Evolutionary conservation across 2,797 vertebrate species (phyloP), one percentile per base, ranked within the genome.

Genomic region (Vireo griseus): DNA sequence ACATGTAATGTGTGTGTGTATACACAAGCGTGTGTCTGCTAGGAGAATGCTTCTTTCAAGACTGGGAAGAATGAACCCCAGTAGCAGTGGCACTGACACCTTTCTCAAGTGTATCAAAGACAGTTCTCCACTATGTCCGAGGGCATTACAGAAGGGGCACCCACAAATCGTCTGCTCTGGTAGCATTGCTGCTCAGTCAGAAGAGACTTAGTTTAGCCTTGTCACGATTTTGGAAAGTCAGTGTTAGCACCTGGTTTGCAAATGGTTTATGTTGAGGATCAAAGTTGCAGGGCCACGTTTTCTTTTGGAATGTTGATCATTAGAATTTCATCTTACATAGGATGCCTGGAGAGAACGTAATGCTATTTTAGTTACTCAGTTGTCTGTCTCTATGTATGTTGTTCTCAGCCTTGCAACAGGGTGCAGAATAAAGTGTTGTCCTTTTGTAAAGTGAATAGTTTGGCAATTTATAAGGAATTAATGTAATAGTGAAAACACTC

Each of bases 111-210:
- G 4, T 45, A 10, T 25, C 22, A 16, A 9, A 25, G 71, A 1
- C 42, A 21, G 0, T 42, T 37, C 24, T n/a, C 16, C 1, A 0
- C 37, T 7, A 0, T 4, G 13, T 59, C 33, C 2, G 2, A 33
- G 44, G 51, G 16, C 2, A 0, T 20, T 40, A 7, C 22, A 35
- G 16, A 48, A 47, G 14, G 33, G 31, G 26, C 19, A 28, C 59
- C 21, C 22, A 6, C 9, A 3, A 35, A 11, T 15, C 11, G 5
- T 16, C 37, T n/a, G n/a, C 35, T 33, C 13, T 16, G 22, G 18
- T 7, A 24, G 54, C 6, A 1, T 1, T 50, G 52, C 55, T 76
- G 50, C 10, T 58, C 48, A n/a, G n/a, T 25, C 35, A 13, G 3
- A 25, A 28, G 51, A 21, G 31, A 18, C 4, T 0, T 1, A 3